phyloP scores from a whole-genome alignment of 2,797 vertebrate species.

The Poecilia velifera region DNA sequence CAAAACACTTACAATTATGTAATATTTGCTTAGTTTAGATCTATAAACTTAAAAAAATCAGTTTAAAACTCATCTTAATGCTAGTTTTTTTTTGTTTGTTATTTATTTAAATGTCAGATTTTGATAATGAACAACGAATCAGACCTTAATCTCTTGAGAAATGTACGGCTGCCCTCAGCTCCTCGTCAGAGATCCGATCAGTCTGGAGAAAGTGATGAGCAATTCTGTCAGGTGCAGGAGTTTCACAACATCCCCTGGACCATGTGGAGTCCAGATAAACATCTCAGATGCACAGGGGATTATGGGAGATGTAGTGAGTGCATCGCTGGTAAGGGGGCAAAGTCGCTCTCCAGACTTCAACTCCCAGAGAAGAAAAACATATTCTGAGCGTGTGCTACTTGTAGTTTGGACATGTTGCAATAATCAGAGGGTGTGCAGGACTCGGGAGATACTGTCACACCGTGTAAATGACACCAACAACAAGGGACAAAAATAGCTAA shows the following conservation, averaged over 20 bases:
- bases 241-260: conserved; percentile 65
- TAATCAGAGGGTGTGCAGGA: conserved; percentile 30
- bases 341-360: conserved; percentile 65
- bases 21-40: neutral
- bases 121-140: conserved; percentile 8
- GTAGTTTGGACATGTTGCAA: conserved; percentile 22
- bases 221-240: conserved; percentile 54
- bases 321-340: neutral
- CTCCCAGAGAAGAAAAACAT: conserved; percentile 52
- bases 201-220: conserved; percentile 50
- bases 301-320: conserved; percentile 77
- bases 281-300: conserved; percentile 31
- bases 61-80: neutral
- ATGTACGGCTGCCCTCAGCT: conserved; percentile 14
- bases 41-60: neutral
- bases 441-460: neutral
- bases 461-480: conserved; percentile 2
- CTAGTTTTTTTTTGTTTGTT: neutral
- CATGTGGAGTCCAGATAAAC: conserved; percentile 40
- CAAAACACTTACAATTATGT: neutral
- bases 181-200: conserved; percentile 27
- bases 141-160: conserved; percentile 58
- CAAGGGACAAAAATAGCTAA: conserved; percentile 1
- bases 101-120: neutral
- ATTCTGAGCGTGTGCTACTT: conserved; percentile 32